phyloP scores from a whole-genome alignment of 1,140 invertebrate genomes.

The Drosophila parvula region DNA sequence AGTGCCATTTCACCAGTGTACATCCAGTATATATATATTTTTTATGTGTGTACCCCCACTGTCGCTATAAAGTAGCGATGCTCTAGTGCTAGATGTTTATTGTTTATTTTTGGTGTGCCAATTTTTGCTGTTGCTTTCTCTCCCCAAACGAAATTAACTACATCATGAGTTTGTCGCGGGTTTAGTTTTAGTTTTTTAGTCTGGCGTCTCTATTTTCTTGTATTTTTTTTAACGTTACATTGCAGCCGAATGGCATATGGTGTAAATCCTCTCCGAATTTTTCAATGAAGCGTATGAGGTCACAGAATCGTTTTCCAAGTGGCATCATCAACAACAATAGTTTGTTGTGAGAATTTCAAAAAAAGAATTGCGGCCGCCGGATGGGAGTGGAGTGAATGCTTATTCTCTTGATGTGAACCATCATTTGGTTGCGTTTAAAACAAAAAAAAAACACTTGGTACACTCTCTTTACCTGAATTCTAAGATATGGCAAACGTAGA shows the following conservation, averaged over 20 bases:
- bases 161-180: slow-evolving; percentile 69
- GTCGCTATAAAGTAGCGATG: slow-evolving; percentile 54
- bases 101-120: slow-evolving; percentile 75
- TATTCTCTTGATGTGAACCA: neutral
- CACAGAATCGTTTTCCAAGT: slow-evolving; percentile 58
- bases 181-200: slow-evolving; percentile 11
- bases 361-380: neutral
- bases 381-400: neutral
- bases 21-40: slow-evolving; percentile 4
- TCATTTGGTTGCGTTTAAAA: neutral
- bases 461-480: slow-evolving; percentile 8
- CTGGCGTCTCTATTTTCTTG: neutral
- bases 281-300: slow-evolving; percentile 57
- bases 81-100: slow-evolving; percentile 59
- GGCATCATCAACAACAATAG: slow-evolving; percentile 45
- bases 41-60: slow-evolving; percentile 5
- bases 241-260: slow-evolving; percentile 53
- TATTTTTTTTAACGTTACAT: slow-evolving; percentile 28
- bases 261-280: slow-evolving; percentile 41
- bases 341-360: slow-evolving; percentile 21
- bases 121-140: slow-evolving; percentile 58
- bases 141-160: slow-evolving; percentile 64
- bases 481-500: neutral
- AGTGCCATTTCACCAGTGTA: neutral
- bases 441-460: neutral